These are phyloP conservation scores for Naso thynnoides DNA, from an alignment of 2,797 vertebrate genomes.

Conservation along the genomic window DNA sequence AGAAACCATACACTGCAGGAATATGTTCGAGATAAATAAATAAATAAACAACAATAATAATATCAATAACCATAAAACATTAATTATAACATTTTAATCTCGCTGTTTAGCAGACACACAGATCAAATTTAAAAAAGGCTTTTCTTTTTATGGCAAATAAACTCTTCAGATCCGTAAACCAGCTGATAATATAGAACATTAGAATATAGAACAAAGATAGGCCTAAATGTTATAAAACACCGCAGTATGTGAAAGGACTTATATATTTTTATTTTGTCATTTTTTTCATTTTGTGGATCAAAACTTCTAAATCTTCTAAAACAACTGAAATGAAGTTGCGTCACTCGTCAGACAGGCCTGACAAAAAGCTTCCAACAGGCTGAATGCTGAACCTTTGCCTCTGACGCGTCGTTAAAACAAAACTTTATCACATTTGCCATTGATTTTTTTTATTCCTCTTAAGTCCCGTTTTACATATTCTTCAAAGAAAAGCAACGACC, in stretches of 20 bases:
- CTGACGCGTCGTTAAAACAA: too few species aligned
- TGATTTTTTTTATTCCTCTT: too few species aligned
- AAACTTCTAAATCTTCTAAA: too few species aligned
- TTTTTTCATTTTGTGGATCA: conserved; percentile 17
- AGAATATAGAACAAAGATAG: neutral
- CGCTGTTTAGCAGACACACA: too few species aligned
- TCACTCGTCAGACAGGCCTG: neutral
- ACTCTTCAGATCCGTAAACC: neutral
- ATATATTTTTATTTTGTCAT: conserved; percentile 13
- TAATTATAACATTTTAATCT: neutral
- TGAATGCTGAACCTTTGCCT: too few species aligned
- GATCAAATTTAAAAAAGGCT: too few species aligned
- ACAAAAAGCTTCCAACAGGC: too few species aligned
- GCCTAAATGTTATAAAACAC: neutral
- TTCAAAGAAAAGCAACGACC: too few species aligned
- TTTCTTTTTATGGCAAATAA: neutral
- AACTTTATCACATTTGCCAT: too few species aligned
- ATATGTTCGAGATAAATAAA: neutral
- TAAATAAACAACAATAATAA: neutral
- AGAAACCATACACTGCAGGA: neutral
- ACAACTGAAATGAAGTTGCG: too few species aligned
- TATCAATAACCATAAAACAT: neutral
- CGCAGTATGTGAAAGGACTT: neutral
- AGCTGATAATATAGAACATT: too few species aligned
- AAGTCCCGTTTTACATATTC: too few species aligned